These are phyloP conservation scores for Carabus problematicus DNA, from an alignment of 2,888 invertebrate genomes.

Conservation along the genomic window DNA sequence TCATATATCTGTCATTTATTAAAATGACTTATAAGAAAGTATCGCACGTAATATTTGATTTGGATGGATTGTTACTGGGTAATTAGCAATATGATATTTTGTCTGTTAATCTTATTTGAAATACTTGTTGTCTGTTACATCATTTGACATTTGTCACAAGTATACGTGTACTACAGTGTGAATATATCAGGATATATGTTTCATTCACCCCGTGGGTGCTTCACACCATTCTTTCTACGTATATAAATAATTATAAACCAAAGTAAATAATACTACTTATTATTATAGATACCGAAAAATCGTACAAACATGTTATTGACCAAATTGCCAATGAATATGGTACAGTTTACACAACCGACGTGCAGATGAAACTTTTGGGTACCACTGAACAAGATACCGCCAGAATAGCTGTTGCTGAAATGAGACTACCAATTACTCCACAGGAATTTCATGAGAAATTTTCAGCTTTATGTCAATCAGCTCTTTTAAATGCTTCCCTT, in stretches of 20 bases:
- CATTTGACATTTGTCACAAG: neutral
- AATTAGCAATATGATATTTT: constrained; percentile 9
- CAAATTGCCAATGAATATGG: constrained; percentile 75
- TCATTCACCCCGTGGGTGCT: neutral
- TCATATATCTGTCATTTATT: too few species aligned
- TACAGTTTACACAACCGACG: constrained; percentile 78
- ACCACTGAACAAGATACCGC: constrained; percentile 63
- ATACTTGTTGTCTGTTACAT: constrained; percentile 14
- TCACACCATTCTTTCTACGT: neutral
- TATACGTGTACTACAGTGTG: neutral
- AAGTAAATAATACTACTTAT: constrained; percentile 12
- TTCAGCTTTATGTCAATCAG: constrained; percentile 57
- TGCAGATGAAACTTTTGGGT: constrained; percentile 64
- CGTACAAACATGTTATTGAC: constrained; percentile 78
- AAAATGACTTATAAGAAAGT: constrained; percentile 20
- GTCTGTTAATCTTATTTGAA: neutral
- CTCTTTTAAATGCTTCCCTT: constrained; percentile 65
- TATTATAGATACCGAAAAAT: constrained; percentile 78
- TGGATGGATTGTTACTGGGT: constrained; percentile 39
- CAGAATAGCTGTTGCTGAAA: constrained; percentile 61
- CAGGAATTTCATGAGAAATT: constrained; percentile 67
- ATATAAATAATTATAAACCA: neutral
- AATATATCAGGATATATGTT: neutral
- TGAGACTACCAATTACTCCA: constrained; percentile 67
- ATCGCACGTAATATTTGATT: constrained; percentile 33